Evolutionary conservation across 2,113 vertebrate species (phyloP).

Genomic region (Camelus bactrianus): DNA sequence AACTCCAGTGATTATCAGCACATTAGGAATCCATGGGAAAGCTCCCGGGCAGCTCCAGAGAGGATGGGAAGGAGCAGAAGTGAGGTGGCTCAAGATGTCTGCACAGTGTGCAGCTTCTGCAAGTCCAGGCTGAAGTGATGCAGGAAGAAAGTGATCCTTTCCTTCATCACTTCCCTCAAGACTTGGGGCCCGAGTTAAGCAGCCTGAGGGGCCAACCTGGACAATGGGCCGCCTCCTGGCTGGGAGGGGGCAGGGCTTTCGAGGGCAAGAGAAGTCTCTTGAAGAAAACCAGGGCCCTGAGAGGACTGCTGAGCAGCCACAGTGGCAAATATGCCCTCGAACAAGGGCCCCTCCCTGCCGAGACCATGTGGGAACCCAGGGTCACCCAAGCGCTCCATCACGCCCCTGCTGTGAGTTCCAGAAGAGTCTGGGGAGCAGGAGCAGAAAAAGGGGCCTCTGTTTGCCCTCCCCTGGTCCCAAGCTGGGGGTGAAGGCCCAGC

Average conservation of each 20-base stretch:
- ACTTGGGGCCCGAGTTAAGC: neutral
- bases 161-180: neutral
- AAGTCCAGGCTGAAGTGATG: neutral
- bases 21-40: slow-evolving; percentile 20
- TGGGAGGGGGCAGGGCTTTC: neutral
- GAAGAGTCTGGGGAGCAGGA: neutral
- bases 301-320: neutral
- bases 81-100: neutral
- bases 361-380: neutral
- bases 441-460: neutral
- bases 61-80: neutral
- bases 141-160: neutral
- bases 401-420: neutral
- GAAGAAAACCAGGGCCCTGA: neutral
- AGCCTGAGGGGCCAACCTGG: neutral
- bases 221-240: neutral
- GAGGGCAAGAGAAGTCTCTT: neutral
- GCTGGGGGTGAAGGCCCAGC: neutral
- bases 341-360: neutral
- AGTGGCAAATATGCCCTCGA: neutral
- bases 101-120: neutral
- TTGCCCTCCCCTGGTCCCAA: neutral
- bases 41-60: neutral
- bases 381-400: neutral
- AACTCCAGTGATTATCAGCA: neutral